Base-by-base conservation (phyloP, 2,797 vertebrate species). In the Lacerta agilis region DNA sequence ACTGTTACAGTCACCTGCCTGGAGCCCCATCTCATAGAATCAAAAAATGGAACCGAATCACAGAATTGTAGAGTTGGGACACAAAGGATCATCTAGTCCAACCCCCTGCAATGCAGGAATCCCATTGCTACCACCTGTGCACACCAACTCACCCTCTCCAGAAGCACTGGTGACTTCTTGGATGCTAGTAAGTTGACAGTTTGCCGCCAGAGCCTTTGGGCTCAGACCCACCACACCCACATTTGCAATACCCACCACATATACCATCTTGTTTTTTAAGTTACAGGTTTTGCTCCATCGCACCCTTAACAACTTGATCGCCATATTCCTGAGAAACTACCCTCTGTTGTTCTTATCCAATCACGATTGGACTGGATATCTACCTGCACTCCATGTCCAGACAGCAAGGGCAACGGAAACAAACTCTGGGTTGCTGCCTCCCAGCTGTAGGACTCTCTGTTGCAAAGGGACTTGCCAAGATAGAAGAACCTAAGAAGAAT, bases 211-310 rank as follows among this genome's bases (percentile, higher is more conserved):
- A 33, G 33, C 33, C 33, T 33, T 33, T 33, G 33, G 33, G 33
- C 33, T 33, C 33, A 33, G 33, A 41, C 8, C 5, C 13, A 3
- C 80, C 38, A 29, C 3, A 25, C 38, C 15, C 3, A 25, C 15
- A 9, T 45, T 10, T 55, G 38, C 11, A 9, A 27, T 23, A 38
- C 4, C 20, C 67, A 23, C 82, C 13, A 45, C 45, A 27, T 4
- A 25, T 11, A 15, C 49, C 36, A n/a, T 83, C 67, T 83, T 83
- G 82, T 83, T 23, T 83, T 83, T 73, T 83, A 20, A 73, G 82
- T 83, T 83, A 33, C 82, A 83, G 82, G 82, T 83, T 73, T 69
- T 72, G 18, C 23, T 69, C 82, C 25, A 36, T 49, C 82, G 20
- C n/a, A 8, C 43, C 82, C 69, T 55, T 83, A 73, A 20, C 45